Conservation (phyloP, 2,113 vertebrate species). For the Crotalus tigris region DNA sequence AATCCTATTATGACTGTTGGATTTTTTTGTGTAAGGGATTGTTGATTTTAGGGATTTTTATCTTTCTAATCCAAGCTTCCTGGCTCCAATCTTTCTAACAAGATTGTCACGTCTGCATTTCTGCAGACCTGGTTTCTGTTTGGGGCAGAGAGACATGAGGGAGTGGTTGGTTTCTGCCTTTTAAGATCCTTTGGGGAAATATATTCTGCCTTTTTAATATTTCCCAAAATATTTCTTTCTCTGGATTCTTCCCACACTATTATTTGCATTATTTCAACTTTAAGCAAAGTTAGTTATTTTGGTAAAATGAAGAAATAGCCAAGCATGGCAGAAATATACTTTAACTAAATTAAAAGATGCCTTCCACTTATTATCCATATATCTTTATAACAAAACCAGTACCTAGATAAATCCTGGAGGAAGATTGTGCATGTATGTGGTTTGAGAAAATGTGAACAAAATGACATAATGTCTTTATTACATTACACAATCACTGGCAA, state of each 20-base stretch:
- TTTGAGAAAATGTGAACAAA: neutral
- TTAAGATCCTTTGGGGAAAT: too few relatives aligned
- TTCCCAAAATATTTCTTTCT: too few relatives aligned
- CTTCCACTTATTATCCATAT: neutral
- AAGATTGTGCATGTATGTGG: neutral
- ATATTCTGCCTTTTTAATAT: too few relatives aligned
- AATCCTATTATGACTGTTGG: too few relatives aligned
- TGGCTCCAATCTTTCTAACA: too few relatives aligned
- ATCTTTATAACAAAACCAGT: neutral
- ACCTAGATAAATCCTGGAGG: neutral
- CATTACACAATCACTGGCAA: neutral
- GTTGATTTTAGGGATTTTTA: too few relatives aligned
- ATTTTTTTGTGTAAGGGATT: too few relatives aligned
- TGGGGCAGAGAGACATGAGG: too few relatives aligned
- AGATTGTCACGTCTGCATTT: too few relatives aligned
- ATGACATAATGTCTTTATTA: neutral
- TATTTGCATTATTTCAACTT: neutral
- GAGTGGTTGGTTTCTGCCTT: too few relatives aligned
- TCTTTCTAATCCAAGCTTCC: too few relatives aligned
- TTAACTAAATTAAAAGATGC: neutral
- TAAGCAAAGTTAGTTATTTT: neutral
- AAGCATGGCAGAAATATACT: neutral
- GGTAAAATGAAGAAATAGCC: neutral
- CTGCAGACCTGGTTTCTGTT: too few relatives aligned
- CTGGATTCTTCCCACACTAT: neutral